phyloP scores from a whole-genome alignment of 1,140 invertebrate species.

The Drosophila dunni region DNA sequence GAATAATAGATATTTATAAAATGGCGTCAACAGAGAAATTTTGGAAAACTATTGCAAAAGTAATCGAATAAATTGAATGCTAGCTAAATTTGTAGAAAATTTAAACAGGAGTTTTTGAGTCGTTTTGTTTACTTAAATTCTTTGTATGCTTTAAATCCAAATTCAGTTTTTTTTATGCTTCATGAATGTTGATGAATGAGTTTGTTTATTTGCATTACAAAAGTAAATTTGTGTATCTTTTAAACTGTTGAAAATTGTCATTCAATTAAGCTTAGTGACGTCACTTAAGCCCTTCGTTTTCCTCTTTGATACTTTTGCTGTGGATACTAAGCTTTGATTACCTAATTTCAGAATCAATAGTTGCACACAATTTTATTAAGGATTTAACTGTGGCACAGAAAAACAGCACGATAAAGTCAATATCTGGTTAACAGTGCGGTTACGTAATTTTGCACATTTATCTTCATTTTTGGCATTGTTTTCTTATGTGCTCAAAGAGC shows the following conservation, averaged over 20 bases:
- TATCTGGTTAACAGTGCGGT: constrained; percentile 35
- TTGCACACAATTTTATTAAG: background rate
- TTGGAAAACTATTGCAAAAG: background rate
- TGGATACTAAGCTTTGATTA: no score
- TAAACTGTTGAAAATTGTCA: no score
- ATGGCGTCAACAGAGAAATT: constrained; percentile 3
- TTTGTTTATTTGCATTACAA: no score
- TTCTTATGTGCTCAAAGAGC: constrained; percentile 52
- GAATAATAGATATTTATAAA: constrained; percentile 35
- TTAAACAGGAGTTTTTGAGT: background rate
- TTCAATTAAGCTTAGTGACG: no score
- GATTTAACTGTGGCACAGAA: background rate
- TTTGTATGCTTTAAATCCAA: no score
- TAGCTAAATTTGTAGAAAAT: background rate
- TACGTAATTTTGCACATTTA: constrained; percentile 74
- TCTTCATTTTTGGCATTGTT: constrained; percentile 72
- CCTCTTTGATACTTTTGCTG: no score
- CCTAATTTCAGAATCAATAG: background rate
- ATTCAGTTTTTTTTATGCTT: no score
- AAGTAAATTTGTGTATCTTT: no score
- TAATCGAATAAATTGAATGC: no score
- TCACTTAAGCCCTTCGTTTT: no score
- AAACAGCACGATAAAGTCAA: background rate
- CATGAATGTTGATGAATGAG: no score
- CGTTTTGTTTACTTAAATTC: no score